A percentile compares a stretch with the other conserved stretches of the same genome.
phyloP scores from a whole-genome alignment of 2,113 vertebrate genomes.

The Toxotes chatareus region DNA sequence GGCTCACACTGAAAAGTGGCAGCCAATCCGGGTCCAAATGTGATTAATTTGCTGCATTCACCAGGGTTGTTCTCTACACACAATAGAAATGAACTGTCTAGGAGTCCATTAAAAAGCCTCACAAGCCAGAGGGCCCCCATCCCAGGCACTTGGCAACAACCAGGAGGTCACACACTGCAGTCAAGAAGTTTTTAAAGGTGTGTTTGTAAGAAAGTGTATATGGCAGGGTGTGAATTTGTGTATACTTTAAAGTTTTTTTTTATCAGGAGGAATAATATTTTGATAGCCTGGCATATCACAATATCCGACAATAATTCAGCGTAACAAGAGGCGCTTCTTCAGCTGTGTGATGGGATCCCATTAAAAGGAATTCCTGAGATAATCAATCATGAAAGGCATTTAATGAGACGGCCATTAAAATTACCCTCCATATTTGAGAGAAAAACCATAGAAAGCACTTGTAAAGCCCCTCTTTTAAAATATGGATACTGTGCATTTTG shows the following conservation, averaged over 20 bases:
- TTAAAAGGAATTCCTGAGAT: conserved; percentile 61
- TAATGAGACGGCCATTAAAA: conserved; percentile 54
- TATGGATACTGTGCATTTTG: conserved; percentile 27
- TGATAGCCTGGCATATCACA: conserved; percentile 56
- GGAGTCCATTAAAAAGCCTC: conserved; percentile 89
- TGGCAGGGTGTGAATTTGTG: background rate
- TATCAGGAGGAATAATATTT: conserved; percentile 66
- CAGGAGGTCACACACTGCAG: conserved; percentile 67
- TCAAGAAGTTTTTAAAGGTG: conserved; percentile 70
- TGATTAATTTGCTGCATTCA: conserved; percentile 96
- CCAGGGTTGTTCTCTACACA: conserved; percentile 83
- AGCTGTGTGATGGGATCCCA: conserved; percentile 46
- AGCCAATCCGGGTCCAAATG: conserved; percentile 88
- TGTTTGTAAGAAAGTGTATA: conserved; percentile 2
- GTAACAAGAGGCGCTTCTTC: conserved; percentile 56
- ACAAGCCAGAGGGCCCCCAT: conserved; percentile 82
- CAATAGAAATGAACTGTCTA: conserved; percentile 90
- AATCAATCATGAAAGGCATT: conserved; percentile 72
- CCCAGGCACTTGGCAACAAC: conserved; percentile 78
- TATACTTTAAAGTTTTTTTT: conserved; percentile 22
- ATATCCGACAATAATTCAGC: conserved; percentile 61
- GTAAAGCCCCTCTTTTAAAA: conserved; percentile 33
- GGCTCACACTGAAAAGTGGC: conserved; percentile 83
- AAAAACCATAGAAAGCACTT: conserved; percentile 25
- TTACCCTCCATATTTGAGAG: conserved; percentile 40